Base-by-base conservation (phyloP, 2,797 vertebrate species). In the Acestrorhynchus altus region DNA sequence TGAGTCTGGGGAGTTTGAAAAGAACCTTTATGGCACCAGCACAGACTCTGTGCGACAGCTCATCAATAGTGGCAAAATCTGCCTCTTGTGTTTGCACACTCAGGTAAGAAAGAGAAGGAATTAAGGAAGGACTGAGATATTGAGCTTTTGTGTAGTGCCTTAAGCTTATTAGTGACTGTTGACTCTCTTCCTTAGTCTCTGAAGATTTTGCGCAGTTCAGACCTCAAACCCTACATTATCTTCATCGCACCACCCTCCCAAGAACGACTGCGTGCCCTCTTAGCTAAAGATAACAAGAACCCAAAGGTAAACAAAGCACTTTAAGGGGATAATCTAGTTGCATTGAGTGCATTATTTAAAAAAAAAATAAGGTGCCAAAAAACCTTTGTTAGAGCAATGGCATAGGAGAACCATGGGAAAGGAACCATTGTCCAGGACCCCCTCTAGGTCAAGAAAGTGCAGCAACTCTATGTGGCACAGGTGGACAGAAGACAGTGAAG, bases 211-310 rank as follows among this genome's bases (percentile, higher is more conserved):
- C 95, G 97, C 76, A 97, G 95, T 90, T 97, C 96, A n/a, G 97
- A 99, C 88, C 90, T 99, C 86, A 99, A 99, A 91, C 97, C 97
- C 63, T 99, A 99, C 87, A 96, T 99, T 84, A 96, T 99, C 90
- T 99, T 99, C 90, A 96, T 99, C 81, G 97, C 97, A 40, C 97
- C 97, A 0, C 97, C 97, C 71, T 98, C 97, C 24, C 97, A 99
- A 88, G 97, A 99, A 85, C 89, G 97, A 88, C 92, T 99, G 64
- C 92, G 97, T 81, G 96, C 96, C 24, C 90, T 99, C 46, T 86
- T 99, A 88, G 94, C 95, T 76, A 98, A 98, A 92, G 97, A 99
- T 80, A 96, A 95, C 90, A 98, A 96, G 82, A 98, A 96, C 88
- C 97, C 96, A 56, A 98, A 98, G 96, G 96, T 98, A 92, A n/a